Evolutionary conservation across 1,140 invertebrate genomes (phyloP), one percentile per base, ranked within the genome.

Genomic region (Epicauta chinensis): DNA sequence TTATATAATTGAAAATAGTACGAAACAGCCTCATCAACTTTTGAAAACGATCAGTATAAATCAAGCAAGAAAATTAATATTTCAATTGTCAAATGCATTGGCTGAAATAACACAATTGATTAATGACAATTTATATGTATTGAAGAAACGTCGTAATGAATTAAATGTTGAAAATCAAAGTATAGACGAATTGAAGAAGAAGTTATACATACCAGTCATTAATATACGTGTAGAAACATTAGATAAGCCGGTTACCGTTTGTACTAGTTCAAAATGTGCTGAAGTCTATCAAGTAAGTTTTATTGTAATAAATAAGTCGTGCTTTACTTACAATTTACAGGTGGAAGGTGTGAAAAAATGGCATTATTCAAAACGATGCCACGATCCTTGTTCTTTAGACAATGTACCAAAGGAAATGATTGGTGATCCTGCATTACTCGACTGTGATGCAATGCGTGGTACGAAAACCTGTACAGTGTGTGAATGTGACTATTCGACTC

Each of bases 101-200:
- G 65, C 65, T 11, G 67, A 69, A 38, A 69, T 69, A 31, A 55
- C 56, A 7, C 61, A 69, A 32, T 37, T 64, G 7, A 61, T 67
- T 4, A 40, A 62, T 10, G 60, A 68, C 39, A 69, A 69, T 41
- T 48, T 69, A 0, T 31, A 32, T 3, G 45, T 54, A 14, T 42
- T 69, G 38, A 16, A 62, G 14, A 52, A 49, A 16, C 63, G 64
- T 14, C 47, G 60, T 37, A 16, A 35, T 32, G 17, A 43, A 7
- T 34, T 65, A 15, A 31, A 51, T n/a, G n/a, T 55, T 7, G 53
- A 53, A 9, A 55, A 61, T 32, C 42, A 53, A 10, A 59, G 51
- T 41, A 48, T 63, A n/a, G 56, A 51, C 7, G 57, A 66, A 15
- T 41, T 69, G 35, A 60, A 50, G 16, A 49, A 43, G 15, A 60